These are phyloP conservation scores for Dryococelus australis DNA, from an alignment of 2,888 invertebrate species.

Conservation along the genomic window DNA sequence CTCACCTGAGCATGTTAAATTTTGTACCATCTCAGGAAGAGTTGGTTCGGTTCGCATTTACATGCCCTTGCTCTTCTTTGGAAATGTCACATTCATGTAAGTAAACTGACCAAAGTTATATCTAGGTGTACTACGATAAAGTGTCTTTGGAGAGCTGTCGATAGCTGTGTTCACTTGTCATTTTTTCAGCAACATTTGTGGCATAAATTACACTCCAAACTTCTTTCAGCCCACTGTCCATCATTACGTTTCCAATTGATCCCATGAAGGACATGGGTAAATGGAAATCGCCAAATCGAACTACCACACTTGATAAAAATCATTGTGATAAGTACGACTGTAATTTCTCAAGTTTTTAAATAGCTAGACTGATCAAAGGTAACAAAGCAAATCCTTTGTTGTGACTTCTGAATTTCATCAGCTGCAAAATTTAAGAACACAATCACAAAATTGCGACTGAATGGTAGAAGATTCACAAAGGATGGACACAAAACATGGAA, in stretches of 20 bases:
- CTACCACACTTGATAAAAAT: background rate
- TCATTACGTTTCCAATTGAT: background rate
- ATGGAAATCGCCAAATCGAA: background rate
- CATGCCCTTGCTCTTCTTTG: background rate
- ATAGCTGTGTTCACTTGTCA: background rate
- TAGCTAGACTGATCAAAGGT: background rate
- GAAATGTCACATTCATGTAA: background rate
- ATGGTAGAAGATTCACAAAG: background rate
- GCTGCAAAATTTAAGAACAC: background rate
- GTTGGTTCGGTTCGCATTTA: background rate
- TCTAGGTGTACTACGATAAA: no score
- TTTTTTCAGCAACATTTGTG: background rate
- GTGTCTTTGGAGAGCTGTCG: background rate
- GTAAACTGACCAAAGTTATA: background rate
- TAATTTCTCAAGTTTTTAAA: background rate
- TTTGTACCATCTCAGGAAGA: background rate
- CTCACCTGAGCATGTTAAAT: background rate
- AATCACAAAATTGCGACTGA: background rate
- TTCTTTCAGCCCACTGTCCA: background rate
- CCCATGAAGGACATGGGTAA: background rate
- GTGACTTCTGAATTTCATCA: background rate
- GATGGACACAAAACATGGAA: background rate
- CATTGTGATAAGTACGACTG: background rate
- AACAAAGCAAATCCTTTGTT: background rate
- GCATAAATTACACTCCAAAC: conserved; percentile 9